A percentile compares a stretch with the other conserved stretches of the same genome.
Evolutionary conservation across 1,140 invertebrate species (phyloP).

Genomic region (Neodiprion pinetum): DNA sequence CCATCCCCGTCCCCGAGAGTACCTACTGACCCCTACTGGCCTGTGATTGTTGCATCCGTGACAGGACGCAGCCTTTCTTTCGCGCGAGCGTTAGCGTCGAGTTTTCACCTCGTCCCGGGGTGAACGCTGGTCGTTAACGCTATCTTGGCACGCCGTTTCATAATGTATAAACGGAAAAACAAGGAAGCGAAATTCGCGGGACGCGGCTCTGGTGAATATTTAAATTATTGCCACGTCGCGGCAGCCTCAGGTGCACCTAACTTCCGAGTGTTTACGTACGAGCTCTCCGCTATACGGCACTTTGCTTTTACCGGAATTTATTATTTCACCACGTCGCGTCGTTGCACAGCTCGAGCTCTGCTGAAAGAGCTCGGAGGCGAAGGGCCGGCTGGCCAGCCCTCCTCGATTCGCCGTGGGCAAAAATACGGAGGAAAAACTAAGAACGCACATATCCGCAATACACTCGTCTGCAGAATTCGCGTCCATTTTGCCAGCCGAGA

Average conservation of each 20-base stretch:
- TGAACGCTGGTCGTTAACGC: too few relatives aligned
- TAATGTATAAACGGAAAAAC: too few relatives aligned
- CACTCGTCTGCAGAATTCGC: not conserved
- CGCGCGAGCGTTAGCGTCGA: too few relatives aligned
- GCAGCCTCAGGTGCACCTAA: conserved; percentile 4
- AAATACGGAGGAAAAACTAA: too few relatives aligned
- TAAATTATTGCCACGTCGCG: not conserved
- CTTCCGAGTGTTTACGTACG: conserved; percentile 1
- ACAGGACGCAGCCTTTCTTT: too few relatives aligned
- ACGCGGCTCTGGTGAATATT: not conserved
- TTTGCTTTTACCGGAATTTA: conserved; percentile 7
- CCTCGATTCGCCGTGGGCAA: too few relatives aligned
- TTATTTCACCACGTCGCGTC: not conserved
- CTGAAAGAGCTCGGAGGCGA: not conserved
- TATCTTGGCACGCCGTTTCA: too few relatives aligned
- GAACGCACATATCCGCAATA: too few relatives aligned
- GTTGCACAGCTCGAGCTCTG: not conserved
- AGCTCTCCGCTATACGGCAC: not conserved
- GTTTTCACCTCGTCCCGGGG: too few relatives aligned
- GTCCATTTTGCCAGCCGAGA: not conserved
- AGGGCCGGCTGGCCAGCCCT: not conserved
- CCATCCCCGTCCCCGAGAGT: not conserved
- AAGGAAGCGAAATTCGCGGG: too few relatives aligned
- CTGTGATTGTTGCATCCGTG: too few relatives aligned
- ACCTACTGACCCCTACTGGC: not conserved